Evolutionary conservation across 2,888 invertebrate genomes (phyloP).

Genomic region (Ormyrus pomaceus): DNA sequence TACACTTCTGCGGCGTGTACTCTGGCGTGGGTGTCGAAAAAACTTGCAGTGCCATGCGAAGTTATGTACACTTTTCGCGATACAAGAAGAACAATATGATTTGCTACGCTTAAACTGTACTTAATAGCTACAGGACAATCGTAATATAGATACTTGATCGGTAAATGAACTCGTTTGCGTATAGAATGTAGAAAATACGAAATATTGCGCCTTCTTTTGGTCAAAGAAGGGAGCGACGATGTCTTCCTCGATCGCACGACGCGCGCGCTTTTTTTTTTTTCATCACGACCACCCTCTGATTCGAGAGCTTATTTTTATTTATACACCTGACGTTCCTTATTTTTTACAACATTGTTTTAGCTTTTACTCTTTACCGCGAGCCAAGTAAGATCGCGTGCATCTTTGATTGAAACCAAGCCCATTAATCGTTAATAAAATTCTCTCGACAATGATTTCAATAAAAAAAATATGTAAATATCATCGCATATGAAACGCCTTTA

Average conservation of each 20-base stretch:
- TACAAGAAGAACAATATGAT: slow-evolving; percentile 45
- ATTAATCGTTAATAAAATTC: slow-evolving; percentile 47
- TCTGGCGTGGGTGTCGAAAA: slow-evolving; percentile 25
- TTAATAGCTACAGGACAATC: slow-evolving; percentile 47
- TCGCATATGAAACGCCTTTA: slow-evolving; percentile 31
- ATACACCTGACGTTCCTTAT: slow-evolving; percentile 7
- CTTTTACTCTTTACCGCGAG: slow-evolving; percentile 10
- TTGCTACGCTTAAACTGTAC: slow-evolving; percentile 48
- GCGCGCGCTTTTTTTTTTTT: not conserved
- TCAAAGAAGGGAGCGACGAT: slow-evolving; percentile 49
- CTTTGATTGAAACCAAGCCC: slow-evolving; percentile 31
- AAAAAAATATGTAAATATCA: slow-evolving; percentile 36
- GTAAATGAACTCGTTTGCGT: slow-evolving; percentile 59
- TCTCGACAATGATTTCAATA: slow-evolving; percentile 7
- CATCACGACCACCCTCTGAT: not conserved
- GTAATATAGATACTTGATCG: slow-evolving; percentile 33
- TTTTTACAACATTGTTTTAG: slow-evolving; percentile 30
- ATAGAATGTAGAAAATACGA: slow-evolving; percentile 62
- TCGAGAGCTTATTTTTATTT: not conserved
- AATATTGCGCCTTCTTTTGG: slow-evolving; percentile 55
- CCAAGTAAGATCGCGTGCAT: slow-evolving; percentile 40
- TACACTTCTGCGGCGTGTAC: not conserved
- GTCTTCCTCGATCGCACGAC: slow-evolving; percentile 23
- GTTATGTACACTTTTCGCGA: slow-evolving; percentile 48
- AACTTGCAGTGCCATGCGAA: slow-evolving; percentile 50